Evolutionary conservation across 2,888 invertebrate species (phyloP).

Genomic region (Andrena minutula): DNA sequence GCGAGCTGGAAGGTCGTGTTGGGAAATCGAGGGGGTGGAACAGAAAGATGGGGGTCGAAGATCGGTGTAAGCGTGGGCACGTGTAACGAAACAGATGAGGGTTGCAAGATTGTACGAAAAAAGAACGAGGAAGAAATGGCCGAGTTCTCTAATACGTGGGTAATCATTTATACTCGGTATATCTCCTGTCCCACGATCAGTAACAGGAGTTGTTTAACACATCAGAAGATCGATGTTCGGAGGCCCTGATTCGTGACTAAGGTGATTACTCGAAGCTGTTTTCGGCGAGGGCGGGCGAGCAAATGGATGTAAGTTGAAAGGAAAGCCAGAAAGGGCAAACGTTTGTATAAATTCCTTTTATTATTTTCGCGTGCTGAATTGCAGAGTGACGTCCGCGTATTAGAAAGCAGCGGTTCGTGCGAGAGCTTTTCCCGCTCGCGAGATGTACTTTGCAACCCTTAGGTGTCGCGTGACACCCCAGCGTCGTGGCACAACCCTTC

Average conservation of each 20-base stretch:
- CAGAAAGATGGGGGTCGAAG: neutral
- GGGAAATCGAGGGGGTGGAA: neutral
- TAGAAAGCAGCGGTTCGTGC: constrained; percentile 10
- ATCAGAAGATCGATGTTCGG: too few relatives aligned
- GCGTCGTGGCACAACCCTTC: constrained; percentile 36
- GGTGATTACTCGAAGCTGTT: too few relatives aligned
- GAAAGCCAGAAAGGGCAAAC: neutral
- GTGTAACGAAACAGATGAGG: neutral
- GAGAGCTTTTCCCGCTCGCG: constrained; percentile 7
- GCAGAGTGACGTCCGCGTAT: neutral
- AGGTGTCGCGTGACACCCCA: constrained; percentile 55
- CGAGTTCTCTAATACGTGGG: neutral
- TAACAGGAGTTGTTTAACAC: too few relatives aligned
- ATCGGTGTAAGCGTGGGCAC: neutral
- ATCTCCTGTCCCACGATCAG: too few relatives aligned
- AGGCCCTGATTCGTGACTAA: too few relatives aligned
- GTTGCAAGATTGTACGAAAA: too few relatives aligned
- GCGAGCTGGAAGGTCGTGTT: neutral
- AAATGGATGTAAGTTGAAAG: neutral
- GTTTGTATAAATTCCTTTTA: neutral
- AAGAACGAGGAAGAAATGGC: too few relatives aligned
- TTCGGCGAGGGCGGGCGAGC: neutral
- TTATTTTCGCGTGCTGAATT: constrained; percentile 6
- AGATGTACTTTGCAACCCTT: constrained; percentile 14
- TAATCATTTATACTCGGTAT: too few relatives aligned